Evolutionary conservation across 2,797 vertebrate species (phyloP).

Genomic region (Malurus leucopterus): DNA sequence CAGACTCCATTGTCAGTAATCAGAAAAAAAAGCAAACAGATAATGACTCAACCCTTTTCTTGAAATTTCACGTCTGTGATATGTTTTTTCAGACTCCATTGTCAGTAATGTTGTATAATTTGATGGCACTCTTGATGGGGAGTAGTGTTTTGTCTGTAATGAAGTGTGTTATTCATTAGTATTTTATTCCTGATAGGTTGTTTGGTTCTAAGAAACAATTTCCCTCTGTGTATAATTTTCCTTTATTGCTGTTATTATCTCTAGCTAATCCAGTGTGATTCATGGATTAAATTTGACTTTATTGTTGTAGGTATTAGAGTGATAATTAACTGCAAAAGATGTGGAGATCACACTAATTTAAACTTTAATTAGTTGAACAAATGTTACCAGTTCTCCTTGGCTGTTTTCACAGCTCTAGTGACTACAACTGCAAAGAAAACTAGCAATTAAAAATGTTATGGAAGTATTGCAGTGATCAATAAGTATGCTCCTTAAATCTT

Average conservation of each 20-base stretch:
- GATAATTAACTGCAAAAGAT: conserved; percentile 19
- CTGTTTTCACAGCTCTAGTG: neutral
- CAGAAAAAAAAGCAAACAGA: neutral
- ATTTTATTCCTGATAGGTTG: conserved; percentile 23
- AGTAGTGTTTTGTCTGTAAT: conserved; percentile 17
- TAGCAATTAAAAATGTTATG: neutral
- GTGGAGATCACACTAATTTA: conserved; percentile 14
- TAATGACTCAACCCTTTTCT: neutral
- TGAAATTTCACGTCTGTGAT: neutral
- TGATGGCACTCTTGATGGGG: neutral
- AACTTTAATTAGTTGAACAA: conserved; percentile 42
- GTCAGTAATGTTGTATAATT: conserved; percentile 11
- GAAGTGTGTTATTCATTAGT: conserved; percentile 45
- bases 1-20: neutral
- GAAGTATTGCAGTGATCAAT: neutral
- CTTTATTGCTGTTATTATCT: conserved; percentile 49
- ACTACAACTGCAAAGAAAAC: neutral
- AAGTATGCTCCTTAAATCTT: neutral
- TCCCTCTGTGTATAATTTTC: conserved; percentile 1
- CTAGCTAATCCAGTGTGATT: conserved; percentile 34
- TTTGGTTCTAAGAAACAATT: neutral
- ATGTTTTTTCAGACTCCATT: neutral
- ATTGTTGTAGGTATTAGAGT: conserved; percentile 25
- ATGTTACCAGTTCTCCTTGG: neutral
- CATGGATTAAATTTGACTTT: conserved; percentile 47